Evolutionary conservation across 1,140 invertebrate species (phyloP), one percentile per base, ranked within the genome.

Genomic region (Physella acuta): DNA sequence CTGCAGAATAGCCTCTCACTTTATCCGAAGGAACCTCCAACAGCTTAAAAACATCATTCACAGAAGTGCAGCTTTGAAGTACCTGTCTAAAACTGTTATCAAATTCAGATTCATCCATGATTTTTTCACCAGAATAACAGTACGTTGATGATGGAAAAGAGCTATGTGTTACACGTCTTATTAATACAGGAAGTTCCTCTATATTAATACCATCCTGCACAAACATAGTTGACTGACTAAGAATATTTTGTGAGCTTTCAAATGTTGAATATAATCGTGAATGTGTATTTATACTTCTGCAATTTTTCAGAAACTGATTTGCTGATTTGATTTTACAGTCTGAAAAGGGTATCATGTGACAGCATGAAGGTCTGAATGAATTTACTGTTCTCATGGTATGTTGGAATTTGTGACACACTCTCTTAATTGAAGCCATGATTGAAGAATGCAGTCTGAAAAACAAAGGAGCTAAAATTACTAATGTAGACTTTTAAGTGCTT

Each of bases 141-240:
- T 74, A 56, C 31, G 37, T 61, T 17, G 72, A 36, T 14, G 73
- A 71, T 28, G 75, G 73, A 60, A 72, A 68, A 17, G 37, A 56
- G 17, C 44, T 60, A 16, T 34, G 37, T 37, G 68, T 81, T 34
- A 89, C 81, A 78, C 87, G 89, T 73, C 88, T 85, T 16, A 92
- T 87, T 59, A 91, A 87, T 4, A 90, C 80, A 1, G 90, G 91
- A 51, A 92, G 81, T 80, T 92, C 91, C 72, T 89, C 88, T 44
- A 92, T 89, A 49, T 88, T 85, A 1, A 84, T 77, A 30, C 90
- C 90, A 81, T 91, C 89, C 83, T 92, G 90, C 33, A 90, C 79
- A 39, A 92, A 80, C 39, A 91, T 88, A 16, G 88, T 88, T n/a
- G 86, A 87, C 36, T 68, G n/a, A 33, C 2, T 68, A 11, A 68